phyloP scores from a whole-genome alignment of 2,888 invertebrate genomes.

The Coelopa pilipes region DNA sequence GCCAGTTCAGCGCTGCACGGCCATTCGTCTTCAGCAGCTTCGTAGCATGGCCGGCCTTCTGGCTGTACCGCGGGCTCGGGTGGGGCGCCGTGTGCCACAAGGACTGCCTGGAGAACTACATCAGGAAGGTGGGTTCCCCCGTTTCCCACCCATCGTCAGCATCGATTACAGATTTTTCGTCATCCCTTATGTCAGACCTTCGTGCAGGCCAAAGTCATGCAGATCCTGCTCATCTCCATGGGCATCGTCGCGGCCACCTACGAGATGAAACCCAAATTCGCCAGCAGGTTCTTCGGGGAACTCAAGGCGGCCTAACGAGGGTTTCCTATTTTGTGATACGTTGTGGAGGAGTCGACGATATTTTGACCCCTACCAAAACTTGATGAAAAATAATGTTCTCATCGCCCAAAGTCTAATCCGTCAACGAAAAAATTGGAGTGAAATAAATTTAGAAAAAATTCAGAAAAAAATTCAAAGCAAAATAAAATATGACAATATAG shows the following conservation, averaged over 20 bases:
- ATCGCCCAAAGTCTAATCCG: too few species aligned
- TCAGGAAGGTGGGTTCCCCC: conserved; percentile 47
- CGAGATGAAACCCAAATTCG: conserved; percentile 25
- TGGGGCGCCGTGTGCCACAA: conserved; percentile 47
- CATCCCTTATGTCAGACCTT: conserved; percentile 51
- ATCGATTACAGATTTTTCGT: too few species aligned
- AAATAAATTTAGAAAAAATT: too few species aligned
- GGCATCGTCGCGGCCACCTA: conserved; percentile 42
- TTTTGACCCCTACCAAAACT: too few species aligned
- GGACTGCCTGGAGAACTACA: conserved; percentile 48
- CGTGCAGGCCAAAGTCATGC: conserved; percentile 55
- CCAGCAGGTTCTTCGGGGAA: not conserved
- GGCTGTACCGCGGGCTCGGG: conserved; percentile 51
- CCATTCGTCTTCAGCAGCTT: conserved; percentile 51
- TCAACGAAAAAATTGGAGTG: too few species aligned
- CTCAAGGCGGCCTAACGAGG: too few species aligned
- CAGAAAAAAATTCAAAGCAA: too few species aligned
- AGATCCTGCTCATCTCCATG: conserved; percentile 49
- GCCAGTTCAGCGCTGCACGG: conserved; percentile 46
- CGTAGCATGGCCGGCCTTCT: conserved; percentile 53
- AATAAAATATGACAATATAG: too few species aligned
- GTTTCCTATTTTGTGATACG: too few species aligned
- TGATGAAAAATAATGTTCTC: too few species aligned
- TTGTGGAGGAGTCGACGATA: too few species aligned
- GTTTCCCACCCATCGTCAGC: too few species aligned